Evolutionary conservation across 2,113 vertebrate genomes (phyloP).

Genomic region (Pogonocichla stellata): DNA sequence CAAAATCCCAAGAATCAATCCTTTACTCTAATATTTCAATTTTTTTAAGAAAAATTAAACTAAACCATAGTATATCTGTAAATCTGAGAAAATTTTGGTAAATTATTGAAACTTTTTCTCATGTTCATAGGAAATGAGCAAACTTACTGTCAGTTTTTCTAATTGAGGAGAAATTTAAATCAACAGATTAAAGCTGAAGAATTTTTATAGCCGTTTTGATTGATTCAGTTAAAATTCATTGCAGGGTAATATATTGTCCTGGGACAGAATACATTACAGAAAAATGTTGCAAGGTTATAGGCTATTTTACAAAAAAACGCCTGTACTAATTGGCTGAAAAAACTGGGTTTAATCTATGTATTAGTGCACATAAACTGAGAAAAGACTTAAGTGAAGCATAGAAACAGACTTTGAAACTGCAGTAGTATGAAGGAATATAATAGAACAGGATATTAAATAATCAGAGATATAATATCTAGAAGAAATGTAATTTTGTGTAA

Average conservation of each 20-base stretch:
- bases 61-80: neutral
- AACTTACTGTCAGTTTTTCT: neutral
- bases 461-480: neutral
- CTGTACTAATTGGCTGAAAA: neutral
- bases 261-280: neutral
- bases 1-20: neutral
- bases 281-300: neutral
- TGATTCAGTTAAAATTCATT: neutral
- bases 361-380: neutral
- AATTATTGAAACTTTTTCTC: neutral
- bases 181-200: neutral
- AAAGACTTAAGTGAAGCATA: neutral
- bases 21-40: neutral
- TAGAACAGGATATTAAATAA: constrained; percentile 15
- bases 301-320: neutral
- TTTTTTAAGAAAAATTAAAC: neutral
- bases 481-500: neutral
- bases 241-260: neutral
- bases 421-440: neutral
- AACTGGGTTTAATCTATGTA: neutral
- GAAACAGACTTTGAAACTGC: neutral
- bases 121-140: neutral
- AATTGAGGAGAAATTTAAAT: neutral
- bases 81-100: neutral
- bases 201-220: neutral